Base-by-base conservation (phyloP, 2,888 invertebrate genomes). In the Xestia sexstrigata region DNA sequence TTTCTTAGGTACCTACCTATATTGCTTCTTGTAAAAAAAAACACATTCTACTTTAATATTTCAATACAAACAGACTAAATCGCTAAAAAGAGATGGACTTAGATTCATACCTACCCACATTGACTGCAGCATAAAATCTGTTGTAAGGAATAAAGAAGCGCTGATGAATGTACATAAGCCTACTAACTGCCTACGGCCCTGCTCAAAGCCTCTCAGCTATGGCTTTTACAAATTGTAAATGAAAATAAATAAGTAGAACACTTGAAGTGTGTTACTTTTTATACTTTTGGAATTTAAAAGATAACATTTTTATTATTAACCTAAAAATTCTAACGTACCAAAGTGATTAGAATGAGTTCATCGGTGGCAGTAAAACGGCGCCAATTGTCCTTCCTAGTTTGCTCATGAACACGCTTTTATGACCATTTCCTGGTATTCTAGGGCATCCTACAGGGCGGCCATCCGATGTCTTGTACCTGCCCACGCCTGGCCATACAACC, bases 401-500 rank as follows among this genome's bases (percentile, higher is more conserved):
- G 84, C 95, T 94, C 11, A 92, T 80, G 81, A 96, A 96, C 6
- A 95, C 93, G 79, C 95, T 94, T 0, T 89, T 89, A 75, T 96
- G 96, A 0, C 96, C 96, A 7, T 92, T 91, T 11, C 96, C 96
- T 1, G 78, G 74, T 47, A 94, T 88, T 35, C 45, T 20, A 58
- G 65, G 42, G 58, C 82, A 82, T 20, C 8, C 0, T 35, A 2
- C 15, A 35, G 92, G 91, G 68, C 92, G 91, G 67, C 74, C 85
- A 15, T 85, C 74, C 30, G 88, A 83, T 0, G 89, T 49, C 2
- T 82, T 89, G 85, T 96, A 96, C 47, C 96, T 91, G 11, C 96
- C 96, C 11, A 96, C 95, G 0, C 93, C 95, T 0, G 96, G 96
- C 96, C 96, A 96, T 60, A 96, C 95, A 0, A 94, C 70, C 7